Conservation (phyloP, 2,888 invertebrate genomes). For the Hydraecia micacea region DNA sequence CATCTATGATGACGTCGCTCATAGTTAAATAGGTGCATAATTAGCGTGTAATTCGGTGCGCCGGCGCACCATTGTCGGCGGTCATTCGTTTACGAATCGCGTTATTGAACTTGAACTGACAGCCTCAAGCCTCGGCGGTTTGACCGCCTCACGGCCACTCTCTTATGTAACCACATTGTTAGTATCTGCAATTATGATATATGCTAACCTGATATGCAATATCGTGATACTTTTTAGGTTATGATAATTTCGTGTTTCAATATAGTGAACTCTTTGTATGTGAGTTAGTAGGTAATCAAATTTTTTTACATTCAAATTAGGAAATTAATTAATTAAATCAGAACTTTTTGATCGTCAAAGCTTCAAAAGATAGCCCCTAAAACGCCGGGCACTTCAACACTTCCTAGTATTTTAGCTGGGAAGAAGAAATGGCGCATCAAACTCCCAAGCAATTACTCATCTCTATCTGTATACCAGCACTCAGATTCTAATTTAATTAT, state of each 20-base stretch:
- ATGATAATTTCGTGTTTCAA: slow-evolving; percentile 18
- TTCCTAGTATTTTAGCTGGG: neutral
- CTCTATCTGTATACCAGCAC: neutral
- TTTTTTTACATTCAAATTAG: neutral
- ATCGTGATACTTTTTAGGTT: slow-evolving; percentile 23
- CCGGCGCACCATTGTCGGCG: slow-evolving; percentile 35
- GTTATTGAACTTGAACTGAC: slow-evolving; percentile 69
- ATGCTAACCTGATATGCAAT: slow-evolving; percentile 36
- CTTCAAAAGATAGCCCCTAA: neutral
- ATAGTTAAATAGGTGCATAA: slow-evolving; percentile 44
- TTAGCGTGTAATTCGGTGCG: slow-evolving; percentile 39
- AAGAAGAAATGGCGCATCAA: neutral
- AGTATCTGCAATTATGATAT: slow-evolving; percentile 43
- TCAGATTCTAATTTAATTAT: neutral
- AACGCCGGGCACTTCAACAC: neutral
- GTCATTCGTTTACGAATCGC: slow-evolving; percentile 40
- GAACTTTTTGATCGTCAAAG: neutral
- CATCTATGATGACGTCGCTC: slow-evolving; percentile 6
- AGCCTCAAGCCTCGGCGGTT: slow-evolving; percentile 24
- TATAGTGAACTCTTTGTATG: slow-evolving; percentile 40
- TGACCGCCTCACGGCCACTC: slow-evolving; percentile 62
- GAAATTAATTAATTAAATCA: too few relatives aligned
- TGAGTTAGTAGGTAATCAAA: slow-evolving; percentile 2
- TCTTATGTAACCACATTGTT: slow-evolving; percentile 56
- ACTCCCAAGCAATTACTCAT: neutral